Evolutionary conservation across 2,797 vertebrate species (phyloP).

Genomic region (Malurus leucopterus): DNA sequence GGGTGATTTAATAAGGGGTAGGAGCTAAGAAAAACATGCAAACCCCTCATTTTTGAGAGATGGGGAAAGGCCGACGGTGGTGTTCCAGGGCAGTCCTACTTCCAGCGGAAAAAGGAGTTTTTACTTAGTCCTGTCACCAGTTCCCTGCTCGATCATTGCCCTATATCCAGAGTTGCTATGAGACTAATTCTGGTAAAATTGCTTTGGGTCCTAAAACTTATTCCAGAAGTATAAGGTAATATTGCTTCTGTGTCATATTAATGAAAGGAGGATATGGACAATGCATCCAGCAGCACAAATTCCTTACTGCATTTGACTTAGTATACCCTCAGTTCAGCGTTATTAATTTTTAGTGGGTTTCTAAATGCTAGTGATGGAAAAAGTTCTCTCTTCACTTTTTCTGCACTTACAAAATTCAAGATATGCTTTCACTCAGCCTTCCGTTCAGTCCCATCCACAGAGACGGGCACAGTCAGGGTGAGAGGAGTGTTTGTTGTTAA

Average conservation of each 20-base stretch:
- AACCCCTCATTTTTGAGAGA: background rate
- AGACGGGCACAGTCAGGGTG: background rate
- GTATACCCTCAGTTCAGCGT: background rate
- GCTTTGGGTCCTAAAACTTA: background rate
- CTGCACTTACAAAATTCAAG: background rate
- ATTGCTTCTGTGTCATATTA: background rate
- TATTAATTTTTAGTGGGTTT: background rate
- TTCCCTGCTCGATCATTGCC: background rate
- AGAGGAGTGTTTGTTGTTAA: background rate
- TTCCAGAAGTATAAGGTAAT: background rate
- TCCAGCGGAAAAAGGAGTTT: background rate
- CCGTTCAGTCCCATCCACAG: background rate
- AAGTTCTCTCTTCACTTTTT: background rate
- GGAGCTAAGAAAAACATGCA: background rate
- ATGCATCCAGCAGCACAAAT: background rate
- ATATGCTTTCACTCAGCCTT: background rate
- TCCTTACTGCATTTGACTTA: background rate
- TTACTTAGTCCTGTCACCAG: background rate
- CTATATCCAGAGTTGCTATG: background rate
- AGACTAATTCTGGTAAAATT: background rate
- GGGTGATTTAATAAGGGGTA: background rate
- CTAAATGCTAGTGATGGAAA: background rate
- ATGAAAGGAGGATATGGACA: background rate
- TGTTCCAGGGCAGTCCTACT: background rate
- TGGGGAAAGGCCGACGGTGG: background rate